Conservation (phyloP, 2,888 invertebrate species). For the Autographa gamma region DNA sequence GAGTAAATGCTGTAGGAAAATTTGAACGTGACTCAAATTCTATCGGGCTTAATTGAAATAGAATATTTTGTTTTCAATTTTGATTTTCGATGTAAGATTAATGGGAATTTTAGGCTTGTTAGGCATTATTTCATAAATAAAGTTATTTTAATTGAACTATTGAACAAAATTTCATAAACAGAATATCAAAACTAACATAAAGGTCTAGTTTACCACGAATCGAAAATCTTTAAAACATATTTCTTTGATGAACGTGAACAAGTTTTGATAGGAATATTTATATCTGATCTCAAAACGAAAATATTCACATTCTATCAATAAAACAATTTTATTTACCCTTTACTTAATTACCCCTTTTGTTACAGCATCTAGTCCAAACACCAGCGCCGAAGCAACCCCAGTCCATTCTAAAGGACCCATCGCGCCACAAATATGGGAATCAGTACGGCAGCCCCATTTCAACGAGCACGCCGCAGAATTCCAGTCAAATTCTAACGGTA, state of each 20-base stretch:
- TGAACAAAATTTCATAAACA: not conserved
- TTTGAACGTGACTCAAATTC: slow-evolving; percentile 57
- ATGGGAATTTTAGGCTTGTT: not conserved
- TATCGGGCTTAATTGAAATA: slow-evolving; percentile 45
- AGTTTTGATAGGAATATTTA: no score
- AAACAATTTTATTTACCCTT: not conserved
- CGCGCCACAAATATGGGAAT: slow-evolving; percentile 88
- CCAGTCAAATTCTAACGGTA: slow-evolving; percentile 89
- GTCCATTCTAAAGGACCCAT: slow-evolving; percentile 90
- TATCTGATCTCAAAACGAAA: no score
- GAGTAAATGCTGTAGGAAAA: slow-evolving; percentile 51
- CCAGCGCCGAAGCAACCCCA: slow-evolving; percentile 88
- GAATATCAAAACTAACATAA: not conserved
- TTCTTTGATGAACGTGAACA: no score
- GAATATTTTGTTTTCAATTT: slow-evolving; percentile 38
- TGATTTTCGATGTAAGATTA: slow-evolving; percentile 6
- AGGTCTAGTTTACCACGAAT: not conserved
- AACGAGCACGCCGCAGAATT: slow-evolving; percentile 82
- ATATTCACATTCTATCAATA: no score
- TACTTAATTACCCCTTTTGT: slow-evolving; percentile 57
- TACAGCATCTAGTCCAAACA: slow-evolving; percentile 83
- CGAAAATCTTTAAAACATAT: no score
- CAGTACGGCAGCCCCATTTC: slow-evolving; percentile 86
- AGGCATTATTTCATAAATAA: not conserved
- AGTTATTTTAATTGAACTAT: not conserved